phyloP scores from a whole-genome alignment of 2,113 vertebrate species.

The Baryphthengus martii region DNA sequence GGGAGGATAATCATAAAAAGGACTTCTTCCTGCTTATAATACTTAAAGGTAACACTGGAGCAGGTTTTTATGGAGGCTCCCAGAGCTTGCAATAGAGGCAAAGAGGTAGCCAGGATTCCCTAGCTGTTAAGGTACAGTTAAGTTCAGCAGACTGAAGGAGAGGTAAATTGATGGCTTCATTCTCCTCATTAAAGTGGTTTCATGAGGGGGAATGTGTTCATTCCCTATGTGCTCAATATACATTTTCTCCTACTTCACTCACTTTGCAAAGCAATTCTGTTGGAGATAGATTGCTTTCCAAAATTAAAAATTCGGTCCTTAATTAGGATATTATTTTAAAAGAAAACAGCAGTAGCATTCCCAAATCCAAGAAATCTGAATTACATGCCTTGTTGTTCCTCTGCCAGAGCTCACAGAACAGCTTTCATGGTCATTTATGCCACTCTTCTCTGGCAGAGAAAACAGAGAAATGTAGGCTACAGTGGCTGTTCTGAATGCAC shows the following conservation, averaged over 20 bases:
- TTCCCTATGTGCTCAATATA: neutral
- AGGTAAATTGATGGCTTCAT: neutral
- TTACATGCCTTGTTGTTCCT: neutral
- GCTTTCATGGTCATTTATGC: neutral
- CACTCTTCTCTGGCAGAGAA: neutral
- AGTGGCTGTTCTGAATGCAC: neutral
- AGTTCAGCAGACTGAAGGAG: neutral
- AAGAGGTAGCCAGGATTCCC: neutral
- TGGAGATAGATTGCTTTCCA: neutral
- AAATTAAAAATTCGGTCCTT: neutral
- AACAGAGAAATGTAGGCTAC: neutral
- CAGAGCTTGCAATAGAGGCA: neutral
- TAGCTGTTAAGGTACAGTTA: neutral
- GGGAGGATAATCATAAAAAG: neutral
- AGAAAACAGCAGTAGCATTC: neutral
- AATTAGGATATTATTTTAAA: neutral
- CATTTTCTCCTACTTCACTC: neutral
- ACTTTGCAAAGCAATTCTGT: neutral
- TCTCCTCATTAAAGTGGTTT: neutral
- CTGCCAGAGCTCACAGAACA: neutral
- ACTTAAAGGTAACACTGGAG: neutral
- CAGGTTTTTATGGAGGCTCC: neutral
- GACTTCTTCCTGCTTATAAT: neutral
- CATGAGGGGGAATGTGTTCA: neutral
- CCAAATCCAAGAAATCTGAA: neutral